Base-by-base conservation (phyloP, 2,888 invertebrate species). In the Ptychoptera contaminata region DNA sequence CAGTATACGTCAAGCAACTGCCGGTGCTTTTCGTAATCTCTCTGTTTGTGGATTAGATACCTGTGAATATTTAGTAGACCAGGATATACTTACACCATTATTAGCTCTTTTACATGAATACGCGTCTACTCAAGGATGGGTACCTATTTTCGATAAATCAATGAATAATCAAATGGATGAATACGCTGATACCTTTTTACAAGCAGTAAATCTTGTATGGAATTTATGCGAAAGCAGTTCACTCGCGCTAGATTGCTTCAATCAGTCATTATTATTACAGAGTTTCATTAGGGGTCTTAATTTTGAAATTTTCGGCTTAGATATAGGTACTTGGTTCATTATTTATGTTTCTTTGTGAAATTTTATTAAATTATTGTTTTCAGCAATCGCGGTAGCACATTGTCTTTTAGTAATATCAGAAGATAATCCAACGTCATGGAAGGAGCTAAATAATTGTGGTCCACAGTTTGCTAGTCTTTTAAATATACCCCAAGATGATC, bases 351-450 rank as follows among this genome's bases (percentile, higher is more conserved):
- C n/a, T 35, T 36, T 36, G n/a, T 5, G 7, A 23, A 23, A 23
- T 5, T 5, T 23, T 23, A 23, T 5, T 23, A 23, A 23, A 23
- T 5, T 23, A 5, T 23, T 23, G 7, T 23, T 23, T 35, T 46
- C 29, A 48, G 66, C 71, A 2, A 69, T 68, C 50, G 69, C 73
- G 15, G 69, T 72, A 47, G 71, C 77, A 36, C 80, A 82, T 54
- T 82, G 79, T 55, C 60, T 83, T 8, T 69, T 80, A 54, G 79
- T 81, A 6, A 71, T 82, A 36, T 72, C 79, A 1, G 84, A 84
- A 62, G 79, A 82, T 50, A 83, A 83, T 60, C 63, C 70, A 1
- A 58, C 62, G 46, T 74, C 75, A 1, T 68, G 73, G 58, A 61
- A 63, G 31, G 68, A 72, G 51, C 63, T 79, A n/a, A 69, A 70